Conservation (phyloP, 2,888 invertebrate species). For the Sclerodermus sp. region DNA sequence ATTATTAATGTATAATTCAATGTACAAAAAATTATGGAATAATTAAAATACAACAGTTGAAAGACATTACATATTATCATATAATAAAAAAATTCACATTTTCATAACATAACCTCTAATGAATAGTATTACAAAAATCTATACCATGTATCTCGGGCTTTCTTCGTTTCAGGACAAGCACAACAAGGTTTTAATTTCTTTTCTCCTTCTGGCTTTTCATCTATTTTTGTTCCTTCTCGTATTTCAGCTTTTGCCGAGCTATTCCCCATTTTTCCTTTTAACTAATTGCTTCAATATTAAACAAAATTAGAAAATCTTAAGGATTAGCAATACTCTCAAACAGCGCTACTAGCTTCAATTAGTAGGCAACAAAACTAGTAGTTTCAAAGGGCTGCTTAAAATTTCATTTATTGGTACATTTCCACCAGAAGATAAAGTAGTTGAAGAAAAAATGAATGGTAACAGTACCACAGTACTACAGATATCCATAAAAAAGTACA, state of each 20-base stretch:
- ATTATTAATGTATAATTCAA: constrained; percentile 5
- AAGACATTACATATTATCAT: background rate
- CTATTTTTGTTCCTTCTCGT: constrained; percentile 58
- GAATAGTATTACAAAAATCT: constrained; percentile 22
- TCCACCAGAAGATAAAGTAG: background rate
- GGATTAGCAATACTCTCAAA: too few species aligned
- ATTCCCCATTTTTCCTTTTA: background rate
- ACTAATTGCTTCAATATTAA: background rate
- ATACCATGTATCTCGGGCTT: constrained; percentile 88
- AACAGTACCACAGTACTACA: too few species aligned
- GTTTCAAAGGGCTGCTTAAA: too few species aligned
- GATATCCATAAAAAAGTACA: too few species aligned
- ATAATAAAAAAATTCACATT: background rate
- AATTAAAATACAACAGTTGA: background rate
- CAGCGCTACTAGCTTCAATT: too few species aligned
- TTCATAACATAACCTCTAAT: constrained; percentile 13
- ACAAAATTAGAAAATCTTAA: too few species aligned
- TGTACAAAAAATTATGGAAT: background rate
- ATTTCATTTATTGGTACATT: too few species aligned
- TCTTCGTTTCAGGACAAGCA: constrained; percentile 96
- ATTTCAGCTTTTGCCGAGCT: background rate
- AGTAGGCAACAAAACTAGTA: too few species aligned
- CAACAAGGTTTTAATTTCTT: constrained; percentile 92
- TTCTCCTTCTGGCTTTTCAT: constrained; percentile 49
- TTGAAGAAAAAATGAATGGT: background rate